phyloP scores from a whole-genome alignment of 2,113 vertebrate species.

The Hiodon tergisus region DNA sequence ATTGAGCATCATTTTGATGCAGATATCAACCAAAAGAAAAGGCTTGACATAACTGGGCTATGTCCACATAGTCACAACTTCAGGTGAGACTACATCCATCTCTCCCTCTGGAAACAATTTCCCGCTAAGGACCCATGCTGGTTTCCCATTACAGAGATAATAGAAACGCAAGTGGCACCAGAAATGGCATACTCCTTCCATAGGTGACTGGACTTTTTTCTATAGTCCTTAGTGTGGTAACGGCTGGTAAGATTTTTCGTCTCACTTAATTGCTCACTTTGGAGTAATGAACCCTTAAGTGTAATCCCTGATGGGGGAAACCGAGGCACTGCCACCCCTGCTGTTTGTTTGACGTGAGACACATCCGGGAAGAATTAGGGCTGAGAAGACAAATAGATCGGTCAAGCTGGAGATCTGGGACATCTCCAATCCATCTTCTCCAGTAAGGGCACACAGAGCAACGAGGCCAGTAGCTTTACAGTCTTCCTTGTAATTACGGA shows the following conservation, averaged over 20 bases:
- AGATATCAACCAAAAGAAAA: background rate
- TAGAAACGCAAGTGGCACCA: conserved; percentile 47
- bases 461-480: conserved; percentile 11
- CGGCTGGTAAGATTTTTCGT: conserved; percentile 37
- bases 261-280: conserved; percentile 39
- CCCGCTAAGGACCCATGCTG: conserved; percentile 37
- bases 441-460: conserved; percentile 21
- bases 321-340: conserved; percentile 18
- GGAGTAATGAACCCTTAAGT: conserved; percentile 40
- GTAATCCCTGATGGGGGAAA: conserved; percentile 25
- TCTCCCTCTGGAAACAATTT: conserved; percentile 32
- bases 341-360: conserved; percentile 33
- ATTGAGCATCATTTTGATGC: background rate
- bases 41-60: background rate
- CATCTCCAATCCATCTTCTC: conserved; percentile 31
- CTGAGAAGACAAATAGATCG: conserved; percentile 27
- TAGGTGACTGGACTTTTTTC: conserved; percentile 37
- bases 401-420: conserved; percentile 18
- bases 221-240: conserved; percentile 36
- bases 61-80: background rate
- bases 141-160: conserved; percentile 49
- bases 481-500: conserved; percentile 27
- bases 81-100: background rate
- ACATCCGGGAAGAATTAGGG: conserved; percentile 30
- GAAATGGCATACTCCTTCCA: conserved; percentile 46